phyloP scores from a whole-genome alignment of 1,140 invertebrate genomes.

The Brachionus calyciflorus region DNA sequence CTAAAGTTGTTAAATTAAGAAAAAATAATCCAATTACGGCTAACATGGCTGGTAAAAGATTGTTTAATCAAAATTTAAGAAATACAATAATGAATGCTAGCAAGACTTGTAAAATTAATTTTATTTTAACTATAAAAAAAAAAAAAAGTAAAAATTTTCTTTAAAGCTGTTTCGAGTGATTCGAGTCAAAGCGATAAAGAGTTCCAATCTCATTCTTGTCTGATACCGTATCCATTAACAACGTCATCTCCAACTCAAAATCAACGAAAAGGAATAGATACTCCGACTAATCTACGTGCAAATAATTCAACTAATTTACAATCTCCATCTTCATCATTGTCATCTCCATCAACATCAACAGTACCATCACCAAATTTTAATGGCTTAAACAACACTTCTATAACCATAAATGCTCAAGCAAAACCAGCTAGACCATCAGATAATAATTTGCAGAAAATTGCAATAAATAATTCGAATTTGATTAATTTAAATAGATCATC shows the following conservation, averaged over 20 bases:
- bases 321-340: slow-evolving; percentile 2
- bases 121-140: not conserved
- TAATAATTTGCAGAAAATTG: slow-evolving; percentile 18
- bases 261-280: not conserved
- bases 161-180: slow-evolving; percentile 21
- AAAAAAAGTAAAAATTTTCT: not conserved
- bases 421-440: not conserved
- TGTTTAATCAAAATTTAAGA: not conserved
- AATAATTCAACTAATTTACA: not conserved
- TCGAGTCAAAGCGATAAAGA: slow-evolving; percentile 37
- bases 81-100: slow-evolving; percentile 18
- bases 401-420: not conserved
- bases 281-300: not conserved
- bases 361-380: slow-evolving; percentile 26
- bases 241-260: not conserved
- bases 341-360: not conserved
- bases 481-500: not conserved
- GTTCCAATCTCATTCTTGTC: not conserved
- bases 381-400: not conserved
- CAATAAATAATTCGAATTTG: not conserved
- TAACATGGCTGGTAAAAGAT: not conserved
- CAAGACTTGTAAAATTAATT: slow-evolving; percentile 26
- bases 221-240: not conserved
- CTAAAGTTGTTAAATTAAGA: not conserved
- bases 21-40: slow-evolving; percentile 26